Evolutionary conservation across 2,797 vertebrate species (phyloP).

Genomic region (Vultur gryphus): DNA sequence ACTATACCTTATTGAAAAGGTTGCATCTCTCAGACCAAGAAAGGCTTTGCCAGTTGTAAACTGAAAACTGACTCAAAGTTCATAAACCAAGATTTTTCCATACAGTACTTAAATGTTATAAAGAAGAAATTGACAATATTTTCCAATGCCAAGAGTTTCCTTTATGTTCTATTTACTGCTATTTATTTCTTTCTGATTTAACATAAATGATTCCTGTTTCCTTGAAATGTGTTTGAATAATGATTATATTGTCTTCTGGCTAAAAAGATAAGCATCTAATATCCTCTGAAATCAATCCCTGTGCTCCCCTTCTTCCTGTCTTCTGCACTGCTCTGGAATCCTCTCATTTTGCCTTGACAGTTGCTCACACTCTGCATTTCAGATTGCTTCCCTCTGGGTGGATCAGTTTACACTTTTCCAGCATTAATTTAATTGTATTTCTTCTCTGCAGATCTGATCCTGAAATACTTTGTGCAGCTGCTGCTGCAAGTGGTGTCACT

Average conservation of each 20-base stretch:
- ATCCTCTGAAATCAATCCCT: not conserved
- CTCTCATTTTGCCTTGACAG: not conserved
- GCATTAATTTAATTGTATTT: not conserved
- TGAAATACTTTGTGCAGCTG: not conserved
- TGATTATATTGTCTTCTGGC: not conserved
- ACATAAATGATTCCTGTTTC: not conserved
- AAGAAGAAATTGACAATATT: not conserved
- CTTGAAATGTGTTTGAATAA: not conserved
- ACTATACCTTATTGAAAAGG: not conserved
- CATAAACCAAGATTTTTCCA: not conserved
- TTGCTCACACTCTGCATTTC: not conserved
- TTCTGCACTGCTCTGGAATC: not conserved
- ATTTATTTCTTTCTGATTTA: not conserved
- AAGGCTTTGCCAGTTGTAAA: not conserved
- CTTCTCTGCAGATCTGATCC: not conserved
- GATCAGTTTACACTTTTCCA: not conserved
- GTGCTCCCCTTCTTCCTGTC: not conserved
- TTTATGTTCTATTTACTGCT: not conserved
- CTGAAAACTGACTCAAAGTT: not conserved
- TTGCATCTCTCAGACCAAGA: not conserved
- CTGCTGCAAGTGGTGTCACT: not conserved
- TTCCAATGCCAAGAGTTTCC: not conserved
- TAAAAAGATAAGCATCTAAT: not conserved
- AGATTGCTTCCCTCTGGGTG: not conserved
- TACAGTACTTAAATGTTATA: not conserved